phyloP scores from a whole-genome alignment of 2,113 vertebrate genomes.

The Heterochromis multidens region DNA sequence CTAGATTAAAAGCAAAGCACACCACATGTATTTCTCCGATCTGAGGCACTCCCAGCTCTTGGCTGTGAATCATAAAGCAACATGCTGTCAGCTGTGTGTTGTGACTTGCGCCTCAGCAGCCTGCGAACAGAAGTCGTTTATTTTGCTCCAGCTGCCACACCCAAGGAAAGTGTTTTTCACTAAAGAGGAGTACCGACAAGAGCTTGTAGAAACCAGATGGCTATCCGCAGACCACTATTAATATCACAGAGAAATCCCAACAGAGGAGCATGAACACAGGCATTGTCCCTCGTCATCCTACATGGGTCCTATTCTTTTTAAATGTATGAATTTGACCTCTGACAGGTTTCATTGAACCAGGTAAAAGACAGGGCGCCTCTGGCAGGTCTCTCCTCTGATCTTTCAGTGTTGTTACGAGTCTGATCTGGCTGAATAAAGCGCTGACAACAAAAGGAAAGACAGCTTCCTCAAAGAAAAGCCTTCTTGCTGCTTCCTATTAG shows the following conservation, averaged over 20 bases:
- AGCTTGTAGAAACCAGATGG: conserved; percentile 33
- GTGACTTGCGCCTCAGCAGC: conserved; percentile 73
- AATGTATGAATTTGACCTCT: neutral
- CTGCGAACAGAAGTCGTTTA: conserved; percentile 74
- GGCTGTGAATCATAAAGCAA: conserved; percentile 58
- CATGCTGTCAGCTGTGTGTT: conserved; percentile 74
- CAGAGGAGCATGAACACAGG: neutral
- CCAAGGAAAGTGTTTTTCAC: conserved; percentile 77
- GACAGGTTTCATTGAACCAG: conserved; percentile 46
- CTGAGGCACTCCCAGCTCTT: conserved; percentile 65
- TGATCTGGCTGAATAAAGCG: conserved; percentile 42
- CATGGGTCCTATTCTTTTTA: conserved; percentile 12
- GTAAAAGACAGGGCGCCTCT: conserved; percentile 5
- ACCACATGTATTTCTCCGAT: conserved; percentile 33
- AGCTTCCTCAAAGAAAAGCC: conserved; percentile 43
- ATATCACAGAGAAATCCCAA: conserved; percentile 21
- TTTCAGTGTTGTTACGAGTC: conserved; percentile 13
- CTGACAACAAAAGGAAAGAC: conserved; percentile 57
- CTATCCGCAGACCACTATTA: conserved; percentile 28
- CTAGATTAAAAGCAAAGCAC: neutral
- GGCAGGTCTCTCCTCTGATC: conserved; percentile 43
- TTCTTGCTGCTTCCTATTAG: conserved; percentile 46
- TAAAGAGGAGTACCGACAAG: conserved; percentile 45
- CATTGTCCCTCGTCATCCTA: conserved; percentile 16
- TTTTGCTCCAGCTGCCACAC: conserved; percentile 77